phyloP scores from a whole-genome alignment of 2,797 vertebrate species.

The Sphaeramia orbicularis region DNA sequence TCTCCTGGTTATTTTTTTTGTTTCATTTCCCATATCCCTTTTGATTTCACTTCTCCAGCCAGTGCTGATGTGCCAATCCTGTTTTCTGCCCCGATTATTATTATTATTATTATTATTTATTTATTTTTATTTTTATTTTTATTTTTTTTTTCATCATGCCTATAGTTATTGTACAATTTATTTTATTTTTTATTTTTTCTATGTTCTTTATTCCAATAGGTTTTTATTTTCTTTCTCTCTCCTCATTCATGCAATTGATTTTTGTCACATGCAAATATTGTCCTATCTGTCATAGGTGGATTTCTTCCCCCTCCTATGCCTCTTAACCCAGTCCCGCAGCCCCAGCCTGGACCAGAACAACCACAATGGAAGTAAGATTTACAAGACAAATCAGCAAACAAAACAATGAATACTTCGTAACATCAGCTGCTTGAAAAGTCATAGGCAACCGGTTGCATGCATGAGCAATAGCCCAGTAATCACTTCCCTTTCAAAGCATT shows the following conservation, averaged over 20 bases:
- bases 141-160: no score
- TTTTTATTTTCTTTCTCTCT: no score
- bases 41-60: no score
- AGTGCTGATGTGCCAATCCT: no score
- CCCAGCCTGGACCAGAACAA: conserved; percentile 65
- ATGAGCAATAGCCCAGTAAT: not conserved
- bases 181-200: no score
- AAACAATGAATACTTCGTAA: not conserved
- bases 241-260: not conserved
- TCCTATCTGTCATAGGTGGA: conserved; percentile 70
- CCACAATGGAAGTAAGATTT: conserved; percentile 82
- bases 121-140: no score
- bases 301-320: conserved; percentile 85
- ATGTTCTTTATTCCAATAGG: no score
- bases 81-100: no score
- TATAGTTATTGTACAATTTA: no score
- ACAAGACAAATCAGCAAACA: not conserved
- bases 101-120: no score
- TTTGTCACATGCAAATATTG: not conserved
- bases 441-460: not conserved
- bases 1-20: no score
- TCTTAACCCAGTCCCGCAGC: conserved; percentile 67
- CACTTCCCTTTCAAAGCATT: conserved; percentile 22
- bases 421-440: not conserved
- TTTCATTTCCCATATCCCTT: no score